Base-by-base conservation (phyloP, 2,888 invertebrate genomes). In the Nymphalis polychloros region DNA sequence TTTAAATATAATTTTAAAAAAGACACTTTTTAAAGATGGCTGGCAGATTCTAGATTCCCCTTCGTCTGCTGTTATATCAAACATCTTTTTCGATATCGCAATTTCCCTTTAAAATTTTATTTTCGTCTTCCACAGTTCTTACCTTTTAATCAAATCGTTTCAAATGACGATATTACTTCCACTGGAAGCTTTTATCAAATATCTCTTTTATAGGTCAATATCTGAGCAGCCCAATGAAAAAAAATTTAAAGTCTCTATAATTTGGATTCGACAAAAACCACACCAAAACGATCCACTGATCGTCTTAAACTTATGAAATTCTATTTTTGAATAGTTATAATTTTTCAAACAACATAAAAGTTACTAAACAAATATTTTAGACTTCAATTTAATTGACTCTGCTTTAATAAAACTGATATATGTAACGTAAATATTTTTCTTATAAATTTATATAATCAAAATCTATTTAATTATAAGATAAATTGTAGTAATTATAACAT, bases 51-150 rank as follows among this genome's bases (percentile, higher is more conserved):
- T 72, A 75, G 75, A 73, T 72, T 69, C 63, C 62, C 76, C 71
- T 73, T 77, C 77, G 77, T 79, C 79, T 80, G 81, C 81, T 72
- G 77, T 83, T 76, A 78, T 77, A 78, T 81, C 81, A 79, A 71
- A 71, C 73, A 76, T 78, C 75, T 75, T 72, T 73, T 75, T 77
- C 78, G 76, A 77, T 81, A 78, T 70, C 72, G 66, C 62, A 66
- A 69, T 66, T 53, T 53, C 50, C n/a, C 59, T 69, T 59, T 66
- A 46, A 66, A 66, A 48, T 35, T n/a, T 47, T 59, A 53, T 69
- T 62, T 48, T 64, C 57, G 20, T 59, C 59, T 66, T 59, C 60
- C 46, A 52, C 52, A 60, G 52, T 65, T 59, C 20, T 59, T 60
- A 41, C 59, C 59, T 47, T 60, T 60, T 65, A 60, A 65, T 65